phyloP scores from a whole-genome alignment of 2,113 vertebrate species.

The Perognathus longimembris region DNA sequence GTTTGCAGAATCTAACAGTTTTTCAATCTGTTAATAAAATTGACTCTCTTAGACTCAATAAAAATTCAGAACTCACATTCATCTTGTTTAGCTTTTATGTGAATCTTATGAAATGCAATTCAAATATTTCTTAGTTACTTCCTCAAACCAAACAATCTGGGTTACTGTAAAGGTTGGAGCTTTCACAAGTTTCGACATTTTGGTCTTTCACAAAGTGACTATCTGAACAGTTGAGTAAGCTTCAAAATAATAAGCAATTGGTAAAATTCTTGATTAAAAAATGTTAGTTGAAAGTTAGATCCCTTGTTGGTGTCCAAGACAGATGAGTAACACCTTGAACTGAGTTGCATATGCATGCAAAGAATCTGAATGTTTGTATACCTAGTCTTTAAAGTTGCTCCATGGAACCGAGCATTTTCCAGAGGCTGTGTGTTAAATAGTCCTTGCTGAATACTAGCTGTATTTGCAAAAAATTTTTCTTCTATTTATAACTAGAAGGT shows the following conservation, averaged over 20 bases:
- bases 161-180: neutral
- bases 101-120: neutral
- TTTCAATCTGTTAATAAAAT: conserved; percentile 29
- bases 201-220: conserved; percentile 20
- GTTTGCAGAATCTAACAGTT: neutral
- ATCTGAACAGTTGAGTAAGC: neutral
- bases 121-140: conserved; percentile 50
- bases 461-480: neutral
- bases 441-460: neutral
- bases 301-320: neutral
- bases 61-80: neutral
- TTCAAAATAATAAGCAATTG: neutral
- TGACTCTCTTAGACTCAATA: neutral
- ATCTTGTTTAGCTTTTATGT: conserved; percentile 5
- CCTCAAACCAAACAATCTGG: neutral
- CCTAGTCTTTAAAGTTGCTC: neutral
- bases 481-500: neutral
- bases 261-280: neutral
- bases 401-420: neutral
- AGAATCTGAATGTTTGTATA: neutral
- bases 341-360: neutral
- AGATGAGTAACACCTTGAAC: neutral
- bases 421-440: neutral
- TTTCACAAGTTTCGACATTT: neutral
- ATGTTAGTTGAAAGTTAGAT: neutral